Conservation (phyloP, 2,797 vertebrate genomes). For the Kryptopterus vitreolus region DNA sequence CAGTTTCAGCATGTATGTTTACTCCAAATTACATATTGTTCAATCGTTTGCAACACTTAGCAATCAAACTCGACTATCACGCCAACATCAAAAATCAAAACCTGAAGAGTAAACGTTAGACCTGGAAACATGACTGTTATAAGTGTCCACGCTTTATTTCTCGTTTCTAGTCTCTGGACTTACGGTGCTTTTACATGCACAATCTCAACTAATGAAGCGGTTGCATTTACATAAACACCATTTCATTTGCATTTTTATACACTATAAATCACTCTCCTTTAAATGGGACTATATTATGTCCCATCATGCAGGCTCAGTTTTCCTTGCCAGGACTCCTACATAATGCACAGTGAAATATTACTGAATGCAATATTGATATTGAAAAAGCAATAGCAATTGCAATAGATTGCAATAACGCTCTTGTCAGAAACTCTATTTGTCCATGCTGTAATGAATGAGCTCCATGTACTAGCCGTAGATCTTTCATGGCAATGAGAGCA, state of each 20-base stretch:
- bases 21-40: constrained; percentile 3
- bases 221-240: background rate
- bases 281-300: constrained; percentile 1
- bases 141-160: background rate
- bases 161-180: background rate
- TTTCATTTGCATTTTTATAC: constrained; percentile 16
- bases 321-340: constrained; percentile 2
- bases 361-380: constrained; percentile 18
- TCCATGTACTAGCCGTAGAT: constrained; percentile 2
- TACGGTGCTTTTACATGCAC: background rate
- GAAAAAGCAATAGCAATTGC: constrained; percentile 28
- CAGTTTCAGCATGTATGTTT: constrained; percentile 4
- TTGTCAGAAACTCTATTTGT: constrained; percentile 36
- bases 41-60: background rate
- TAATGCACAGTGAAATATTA: constrained; percentile 14
- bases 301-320: background rate
- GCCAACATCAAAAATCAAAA: background rate
- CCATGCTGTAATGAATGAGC: constrained; percentile 17
- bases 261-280: constrained; percentile 11
- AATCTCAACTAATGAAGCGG: constrained; percentile 15
- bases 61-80: background rate
- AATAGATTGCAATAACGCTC: constrained; percentile 14
- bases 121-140: background rate
- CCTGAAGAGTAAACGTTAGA: background rate
- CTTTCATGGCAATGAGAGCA: constrained; percentile 2